Evolutionary conservation across 92 coral and sea anemone species (phyloP).

Genomic region (Palythoa heliodiscus): DNA sequence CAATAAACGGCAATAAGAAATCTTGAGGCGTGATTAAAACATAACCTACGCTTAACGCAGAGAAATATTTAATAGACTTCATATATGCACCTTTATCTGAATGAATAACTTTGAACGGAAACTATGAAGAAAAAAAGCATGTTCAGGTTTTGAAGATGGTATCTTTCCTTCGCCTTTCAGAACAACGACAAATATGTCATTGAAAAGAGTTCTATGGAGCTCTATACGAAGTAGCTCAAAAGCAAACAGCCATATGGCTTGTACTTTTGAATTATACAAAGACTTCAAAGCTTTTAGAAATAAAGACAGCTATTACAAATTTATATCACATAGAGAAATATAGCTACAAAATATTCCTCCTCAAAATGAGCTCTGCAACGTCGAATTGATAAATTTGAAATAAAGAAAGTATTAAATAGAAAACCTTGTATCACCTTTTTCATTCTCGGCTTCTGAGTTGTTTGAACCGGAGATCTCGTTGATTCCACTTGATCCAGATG

Average conservation of each 20-base stretch:
- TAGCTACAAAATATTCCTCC: not conserved
- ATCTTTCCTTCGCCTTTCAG: not conserved
- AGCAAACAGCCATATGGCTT: slow-evolving; percentile 24
- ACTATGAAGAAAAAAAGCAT: not conserved
- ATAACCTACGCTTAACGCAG: slow-evolving; percentile 1
- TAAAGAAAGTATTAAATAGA: not conserved
- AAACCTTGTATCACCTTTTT: slow-evolving; percentile 1
- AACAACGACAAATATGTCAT: not conserved
- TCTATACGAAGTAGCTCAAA: not conserved
- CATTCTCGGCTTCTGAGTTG: not conserved
- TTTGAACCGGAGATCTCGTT: not conserved
- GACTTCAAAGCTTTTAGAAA: not conserved
- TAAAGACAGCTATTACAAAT: not conserved
- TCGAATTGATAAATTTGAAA: not conserved
- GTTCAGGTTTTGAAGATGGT: not conserved
- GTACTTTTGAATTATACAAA: slow-evolving; percentile 21
- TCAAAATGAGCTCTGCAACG: not conserved
- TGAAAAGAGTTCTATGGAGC: not conserved
- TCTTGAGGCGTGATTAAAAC: not conserved
- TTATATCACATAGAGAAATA: not conserved
- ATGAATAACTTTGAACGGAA: not conserved
- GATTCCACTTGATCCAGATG: not conserved
- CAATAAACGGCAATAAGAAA: not conserved
- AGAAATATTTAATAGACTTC: slow-evolving; percentile 11
- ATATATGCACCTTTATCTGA: not conserved